Base-by-base conservation (phyloP, 1,140 invertebrate species). In the Drosophila truncata region DNA sequence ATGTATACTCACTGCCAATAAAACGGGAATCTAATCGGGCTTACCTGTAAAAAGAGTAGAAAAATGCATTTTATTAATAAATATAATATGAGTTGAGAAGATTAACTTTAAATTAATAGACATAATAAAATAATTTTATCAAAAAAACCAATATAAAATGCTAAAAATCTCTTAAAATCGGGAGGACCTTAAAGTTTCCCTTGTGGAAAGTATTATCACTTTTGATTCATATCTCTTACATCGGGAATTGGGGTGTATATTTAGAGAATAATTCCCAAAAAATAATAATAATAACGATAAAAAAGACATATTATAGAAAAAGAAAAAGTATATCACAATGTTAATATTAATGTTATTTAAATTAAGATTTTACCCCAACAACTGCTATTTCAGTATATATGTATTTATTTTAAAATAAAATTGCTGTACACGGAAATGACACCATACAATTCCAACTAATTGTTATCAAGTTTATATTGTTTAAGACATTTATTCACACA, bases 41-140 rank as follows among this genome's bases (percentile, higher is more conserved):
- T 83, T 87, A 87, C 83, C 83, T 87, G 75, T 23, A 83, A 86
- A 37, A 33, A 87, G 33, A 54, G 20, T 33, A 33, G 33, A 33
- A 31, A 0, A 62, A 72, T 29, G 20, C n/a, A 61, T 57, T 77
- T 27, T 16, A 42, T 59, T 37, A 55, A 29, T n/a, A 9, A 10
- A 1, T 2, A 6, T 23, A 20, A 8, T 42, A 18, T 25, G 46
- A 33, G 6, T 18, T 25, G 11, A 9, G 7, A 3, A 20, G 11
- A 9, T 35, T 2, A 27, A 31, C 46, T 16, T 29, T n/a, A 13
- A 18, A 37, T 7, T n/a, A n/a, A 18, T 13, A n/a, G 20, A 0
- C 6, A n/a, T 16, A 1, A 61, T 27, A 11, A 39, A 29, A 29
- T 29, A 23, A 0, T 0, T 27, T 27, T 4, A 27, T 27, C 27